Evolutionary conservation across 2,113 vertebrate genomes (phyloP), one percentile per base, ranked within the genome.

Genomic region (Philantomba maxwellii): DNA sequence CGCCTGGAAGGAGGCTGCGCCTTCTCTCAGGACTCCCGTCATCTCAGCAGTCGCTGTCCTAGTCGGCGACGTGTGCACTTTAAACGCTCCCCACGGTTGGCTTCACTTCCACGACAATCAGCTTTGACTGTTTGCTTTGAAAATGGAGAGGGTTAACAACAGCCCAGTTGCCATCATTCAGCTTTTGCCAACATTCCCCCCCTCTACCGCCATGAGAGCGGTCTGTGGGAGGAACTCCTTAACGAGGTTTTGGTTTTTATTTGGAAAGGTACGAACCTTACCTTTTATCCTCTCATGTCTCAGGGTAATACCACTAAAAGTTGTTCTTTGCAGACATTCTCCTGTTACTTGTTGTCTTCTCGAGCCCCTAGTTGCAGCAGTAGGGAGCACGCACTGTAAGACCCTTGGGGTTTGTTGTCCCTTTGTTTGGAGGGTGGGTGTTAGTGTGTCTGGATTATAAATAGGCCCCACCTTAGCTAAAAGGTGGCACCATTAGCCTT

Each of bases 91-190:
- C 87, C 36, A 47, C 92, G 6, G 82, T 70, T 84, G 83, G 83
- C 96, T 97, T 96, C 89, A 66, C 55, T 89, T 78, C 64, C 47
- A 49, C 97, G 98, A 98, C 98, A 98, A 97, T 98, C 98, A 96
- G 15, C 66, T 91, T 95, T 51, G 36, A 33, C 93, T 82, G 49
- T 66, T 92, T 60, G n/a, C 93, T 96, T 64, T 64, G 87, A 84
- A 92, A 93, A 89, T 23, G 87, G 77, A 58, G 30, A 89, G 91
- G 26, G n/a, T 43, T 91, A 60, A 57, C 94, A 95, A 58, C 70
- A 19, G 5, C n/a, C 39, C n/a, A 7, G 30, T 16, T 62, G 58
- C 90, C 78, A 14, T 16, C 39, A 14, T 33, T 25, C 25, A 25
- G 1, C 25, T 49, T 75, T 80, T 87, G 62, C 90, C 91, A 60